These are phyloP conservation scores for Numenius phaeopus DNA, from an alignment of 2,797 vertebrate species.

Conservation along the genomic window DNA sequence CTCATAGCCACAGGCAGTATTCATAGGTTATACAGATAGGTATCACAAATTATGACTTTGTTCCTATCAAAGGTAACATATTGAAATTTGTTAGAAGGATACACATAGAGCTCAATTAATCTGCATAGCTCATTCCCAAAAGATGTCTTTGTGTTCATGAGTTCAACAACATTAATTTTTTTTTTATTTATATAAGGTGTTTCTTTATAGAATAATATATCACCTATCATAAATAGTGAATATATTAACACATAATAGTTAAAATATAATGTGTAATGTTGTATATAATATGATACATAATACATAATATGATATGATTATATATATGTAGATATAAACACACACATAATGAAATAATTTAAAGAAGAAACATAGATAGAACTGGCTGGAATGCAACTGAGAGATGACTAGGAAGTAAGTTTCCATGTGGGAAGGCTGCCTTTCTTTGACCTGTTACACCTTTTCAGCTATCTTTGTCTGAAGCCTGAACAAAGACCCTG, in stretches of 20 bases:
- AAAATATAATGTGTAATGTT: neutral
- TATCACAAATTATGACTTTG: neutral
- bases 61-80: neutral
- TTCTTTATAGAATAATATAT: neutral
- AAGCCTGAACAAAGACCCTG: neutral
- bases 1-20: neutral
- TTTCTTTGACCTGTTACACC: neutral
- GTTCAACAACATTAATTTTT: neutral
- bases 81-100: neutral
- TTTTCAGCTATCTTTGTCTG: neutral
- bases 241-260: rapidly evolving
- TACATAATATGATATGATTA: rapidly evolving
- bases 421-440: neutral
- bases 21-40: neutral
- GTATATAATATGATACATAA: neutral
- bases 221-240: rapidly evolving
- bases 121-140: neutral
- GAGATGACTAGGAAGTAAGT: neutral
- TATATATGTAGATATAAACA: neutral
- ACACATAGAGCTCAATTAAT: neutral
- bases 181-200: neutral
- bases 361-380: neutral
- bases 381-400: rapidly evolving
- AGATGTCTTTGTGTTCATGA: neutral
- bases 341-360: neutral